Evolutionary conservation across 2,797 vertebrate species (phyloP).

Genomic region (Botia almorhae): DNA sequence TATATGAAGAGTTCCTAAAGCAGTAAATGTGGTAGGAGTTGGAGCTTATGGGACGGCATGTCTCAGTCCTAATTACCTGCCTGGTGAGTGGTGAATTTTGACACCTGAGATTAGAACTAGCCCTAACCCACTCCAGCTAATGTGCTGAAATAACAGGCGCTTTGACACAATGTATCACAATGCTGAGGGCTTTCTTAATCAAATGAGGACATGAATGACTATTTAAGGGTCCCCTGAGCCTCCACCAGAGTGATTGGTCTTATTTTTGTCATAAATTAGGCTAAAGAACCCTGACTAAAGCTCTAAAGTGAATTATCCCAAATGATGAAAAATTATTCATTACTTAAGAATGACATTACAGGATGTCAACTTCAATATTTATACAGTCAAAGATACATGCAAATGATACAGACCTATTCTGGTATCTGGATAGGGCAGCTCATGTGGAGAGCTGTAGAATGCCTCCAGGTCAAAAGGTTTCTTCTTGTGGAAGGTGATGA

Average conservation of each 20-base stretch:
- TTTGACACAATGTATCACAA: slow-evolving; percentile 31
- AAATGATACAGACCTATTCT: slow-evolving; percentile 83
- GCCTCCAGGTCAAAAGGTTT: slow-evolving; percentile 95
- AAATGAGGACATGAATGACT: slow-evolving; percentile 46
- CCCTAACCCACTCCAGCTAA: slow-evolving; percentile 28
- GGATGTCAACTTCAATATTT: neutral
- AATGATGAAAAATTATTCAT: neutral
- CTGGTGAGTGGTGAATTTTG: slow-evolving; percentile 39
- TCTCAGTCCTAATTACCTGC: slow-evolving; percentile 54
- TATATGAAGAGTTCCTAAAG: neutral
- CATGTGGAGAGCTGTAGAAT: slow-evolving; percentile 90
- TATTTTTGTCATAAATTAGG: slow-evolving; percentile 26
- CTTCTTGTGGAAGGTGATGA: slow-evolving; percentile 97
- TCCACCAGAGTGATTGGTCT: slow-evolving; percentile 17
- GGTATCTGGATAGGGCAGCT: slow-evolving; percentile 91
- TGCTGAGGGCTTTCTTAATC: slow-evolving; percentile 25
- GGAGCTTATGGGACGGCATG: slow-evolving; percentile 7
- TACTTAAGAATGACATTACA: neutral
- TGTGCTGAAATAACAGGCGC: slow-evolving; percentile 19
- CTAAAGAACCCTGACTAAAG: neutral
- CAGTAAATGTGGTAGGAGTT: slow-evolving; percentile 28
- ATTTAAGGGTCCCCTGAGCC: slow-evolving; percentile 24
- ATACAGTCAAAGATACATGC: neutral
- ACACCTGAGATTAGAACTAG: neutral
- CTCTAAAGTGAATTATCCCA: slow-evolving; percentile 12